These are phyloP conservation scores for Pachyramphus minor DNA, from an alignment of 2,113 vertebrate genomes.

Conservation along the genomic window DNA sequence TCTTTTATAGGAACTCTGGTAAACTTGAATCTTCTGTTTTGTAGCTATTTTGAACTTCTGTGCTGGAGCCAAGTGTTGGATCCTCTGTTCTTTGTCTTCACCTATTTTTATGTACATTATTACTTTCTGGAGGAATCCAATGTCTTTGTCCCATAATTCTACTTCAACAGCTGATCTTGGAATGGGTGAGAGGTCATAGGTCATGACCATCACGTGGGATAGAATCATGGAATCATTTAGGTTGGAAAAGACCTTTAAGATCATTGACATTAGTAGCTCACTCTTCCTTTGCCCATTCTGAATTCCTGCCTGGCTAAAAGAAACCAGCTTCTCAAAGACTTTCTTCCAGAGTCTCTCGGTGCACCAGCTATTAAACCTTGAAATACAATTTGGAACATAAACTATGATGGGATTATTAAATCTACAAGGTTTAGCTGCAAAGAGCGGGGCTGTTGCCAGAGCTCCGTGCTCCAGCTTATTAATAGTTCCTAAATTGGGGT, in stretches of 20 bases:
- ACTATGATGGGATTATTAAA: conserved; percentile 66
- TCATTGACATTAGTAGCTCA: neutral
- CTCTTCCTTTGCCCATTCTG: neutral
- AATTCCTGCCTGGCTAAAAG: neutral
- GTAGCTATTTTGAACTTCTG: neutral
- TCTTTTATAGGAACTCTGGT: neutral
- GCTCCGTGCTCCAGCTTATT: conserved; percentile 39
- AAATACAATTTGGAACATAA: conserved; percentile 56
- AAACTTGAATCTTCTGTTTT: neutral
- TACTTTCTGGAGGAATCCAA: neutral
- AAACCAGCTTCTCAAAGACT: neutral
- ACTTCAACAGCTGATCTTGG: neutral
- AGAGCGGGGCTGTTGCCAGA: conserved; percentile 48
- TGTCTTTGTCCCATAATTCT: neutral
- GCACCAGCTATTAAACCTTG: conserved; percentile 44
- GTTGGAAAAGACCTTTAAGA: neutral
- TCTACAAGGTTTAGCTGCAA: conserved; percentile 48
- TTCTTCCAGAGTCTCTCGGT: neutral
- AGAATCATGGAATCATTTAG: neutral
- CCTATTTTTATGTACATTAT: neutral
- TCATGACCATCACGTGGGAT: neutral
- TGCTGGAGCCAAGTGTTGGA: neutral
- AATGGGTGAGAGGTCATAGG: neutral
- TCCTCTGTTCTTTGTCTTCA: neutral
- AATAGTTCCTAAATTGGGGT: conserved; percentile 60